Percentiles rank a stretch among this genome's conserved stretches.
Conservation (phyloP, 2,113 vertebrate genomes). For the Microtus ochrogaster region DNA sequence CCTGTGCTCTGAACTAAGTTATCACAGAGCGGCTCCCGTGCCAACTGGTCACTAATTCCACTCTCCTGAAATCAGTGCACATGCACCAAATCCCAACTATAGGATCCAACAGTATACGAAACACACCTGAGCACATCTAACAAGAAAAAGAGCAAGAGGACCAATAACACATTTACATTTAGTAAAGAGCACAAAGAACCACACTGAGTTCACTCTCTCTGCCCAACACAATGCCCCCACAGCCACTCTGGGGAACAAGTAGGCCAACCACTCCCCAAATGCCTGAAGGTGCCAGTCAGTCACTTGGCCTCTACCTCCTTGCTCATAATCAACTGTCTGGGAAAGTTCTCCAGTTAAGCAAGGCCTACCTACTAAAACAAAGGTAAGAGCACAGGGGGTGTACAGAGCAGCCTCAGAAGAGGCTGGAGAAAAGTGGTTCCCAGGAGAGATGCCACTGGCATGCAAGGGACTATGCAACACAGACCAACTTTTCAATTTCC, state of each 20-base stretch:
- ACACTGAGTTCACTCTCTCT: neutral
- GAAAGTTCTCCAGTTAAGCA: constrained; percentile 65
- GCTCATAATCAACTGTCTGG: constrained; percentile 45
- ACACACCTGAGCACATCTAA: neutral
- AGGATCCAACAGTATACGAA: neutral
- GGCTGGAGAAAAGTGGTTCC: constrained; percentile 17
- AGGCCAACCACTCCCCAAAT: constrained; percentile 61
- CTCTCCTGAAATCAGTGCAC: neutral
- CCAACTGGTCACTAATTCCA: neutral
- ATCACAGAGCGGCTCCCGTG: neutral
- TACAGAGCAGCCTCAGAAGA: neutral
- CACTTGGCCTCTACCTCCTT: constrained; percentile 55
- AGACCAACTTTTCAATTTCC: neutral
- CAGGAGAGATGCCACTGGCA: constrained; percentile 4
- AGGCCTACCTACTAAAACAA: constrained; percentile 54
- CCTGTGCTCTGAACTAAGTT: constrained; percentile 35
- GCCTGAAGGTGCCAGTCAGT: constrained; percentile 69
- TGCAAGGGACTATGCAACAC: neutral
- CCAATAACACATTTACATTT: constrained; percentile 6
- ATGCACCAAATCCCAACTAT: neutral
- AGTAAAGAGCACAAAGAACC: constrained; percentile 35
- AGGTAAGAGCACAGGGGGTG: constrained; percentile 9
- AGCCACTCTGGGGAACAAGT: neutral
- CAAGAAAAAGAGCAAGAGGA: neutral
- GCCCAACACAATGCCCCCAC: constrained; percentile 31